These are phyloP conservation scores for Amyelois transitella DNA, from an alignment of 1,140 invertebrate genomes.

Conservation along the genomic window DNA sequence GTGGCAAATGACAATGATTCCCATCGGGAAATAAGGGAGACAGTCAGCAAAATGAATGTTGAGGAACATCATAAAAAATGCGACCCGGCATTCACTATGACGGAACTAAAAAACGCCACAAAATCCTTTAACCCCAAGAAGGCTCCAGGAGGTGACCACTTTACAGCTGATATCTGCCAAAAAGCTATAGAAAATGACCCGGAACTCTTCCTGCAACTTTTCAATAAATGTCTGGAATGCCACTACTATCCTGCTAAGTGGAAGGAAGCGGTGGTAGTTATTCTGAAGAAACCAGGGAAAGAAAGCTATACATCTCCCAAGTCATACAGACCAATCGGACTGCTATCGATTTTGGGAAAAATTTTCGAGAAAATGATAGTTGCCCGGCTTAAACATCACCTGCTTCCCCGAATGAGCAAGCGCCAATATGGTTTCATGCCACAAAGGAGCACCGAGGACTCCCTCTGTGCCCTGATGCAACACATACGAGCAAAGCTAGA, in stretches of 20 bases:
- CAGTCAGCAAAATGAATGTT: not conserved
- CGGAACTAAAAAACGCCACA: not conserved
- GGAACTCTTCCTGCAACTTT: not conserved
- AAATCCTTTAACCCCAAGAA: slow-evolving; percentile 4
- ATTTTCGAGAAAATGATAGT: slow-evolving; percentile 10
- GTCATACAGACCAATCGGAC: slow-evolving; percentile 12
- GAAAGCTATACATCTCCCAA: slow-evolving; percentile 7
- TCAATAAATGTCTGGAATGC: slow-evolving; percentile 1
- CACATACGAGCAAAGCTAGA: not conserved
- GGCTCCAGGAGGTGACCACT: slow-evolving; percentile 2
- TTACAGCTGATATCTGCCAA: slow-evolving; percentile 2
- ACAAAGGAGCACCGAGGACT: slow-evolving; percentile 9
- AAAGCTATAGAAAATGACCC: not conserved
- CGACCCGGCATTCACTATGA: slow-evolving; percentile 1
- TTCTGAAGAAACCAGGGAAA: slow-evolving; percentile 11
- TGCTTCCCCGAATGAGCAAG: not conserved
- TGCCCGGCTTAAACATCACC: not conserved
- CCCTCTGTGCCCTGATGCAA: slow-evolving; percentile 7
- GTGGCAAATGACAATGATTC: not conserved
- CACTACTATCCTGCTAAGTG: slow-evolving; percentile 2
- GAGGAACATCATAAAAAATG: not conserved
- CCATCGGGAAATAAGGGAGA: not conserved
- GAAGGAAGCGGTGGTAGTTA: slow-evolving; percentile 8
- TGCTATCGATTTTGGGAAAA: slow-evolving; percentile 9
- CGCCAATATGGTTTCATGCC: slow-evolving; percentile 4